phyloP scores from a whole-genome alignment of 2,888 invertebrate species.

The Stenodema calcarata region DNA sequence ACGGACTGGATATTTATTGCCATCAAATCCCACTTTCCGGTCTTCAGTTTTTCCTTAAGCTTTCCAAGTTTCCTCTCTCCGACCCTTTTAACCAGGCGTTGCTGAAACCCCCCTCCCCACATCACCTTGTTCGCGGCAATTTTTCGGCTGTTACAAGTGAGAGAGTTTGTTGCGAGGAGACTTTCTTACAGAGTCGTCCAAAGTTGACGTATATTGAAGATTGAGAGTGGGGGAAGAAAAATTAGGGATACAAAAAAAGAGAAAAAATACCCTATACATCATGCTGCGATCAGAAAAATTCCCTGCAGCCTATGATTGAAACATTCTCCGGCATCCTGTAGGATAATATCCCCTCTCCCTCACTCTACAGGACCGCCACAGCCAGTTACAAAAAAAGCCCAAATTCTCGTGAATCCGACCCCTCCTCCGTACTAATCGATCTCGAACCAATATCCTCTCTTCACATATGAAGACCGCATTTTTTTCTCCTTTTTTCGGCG shows the following conservation, averaged over 20 bases:
- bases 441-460: background rate
- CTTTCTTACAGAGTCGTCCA: background rate
- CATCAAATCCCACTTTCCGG: conserved; percentile 50
- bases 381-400: background rate
- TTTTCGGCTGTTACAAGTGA: background rate
- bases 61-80: background rate
- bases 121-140: background rate
- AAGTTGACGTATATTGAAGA: background rate
- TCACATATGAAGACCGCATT: background rate
- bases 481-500: background rate
- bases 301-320: conserved; percentile 10
- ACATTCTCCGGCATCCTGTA: background rate
- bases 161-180: background rate
- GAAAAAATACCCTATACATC: conserved; percentile 1
- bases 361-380: too few species aligned
- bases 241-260: background rate
- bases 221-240: background rate
- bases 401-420: background rate
- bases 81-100: background rate
- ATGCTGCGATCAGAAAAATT: background rate
- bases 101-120: background rate
- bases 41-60: conserved; percentile 50
- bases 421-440: background rate
- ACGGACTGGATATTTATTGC: conserved; percentile 47
- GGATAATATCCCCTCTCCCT: background rate